phyloP scores from a whole-genome alignment of 2,888 invertebrate genomes.

The Globia sparganii region DNA sequence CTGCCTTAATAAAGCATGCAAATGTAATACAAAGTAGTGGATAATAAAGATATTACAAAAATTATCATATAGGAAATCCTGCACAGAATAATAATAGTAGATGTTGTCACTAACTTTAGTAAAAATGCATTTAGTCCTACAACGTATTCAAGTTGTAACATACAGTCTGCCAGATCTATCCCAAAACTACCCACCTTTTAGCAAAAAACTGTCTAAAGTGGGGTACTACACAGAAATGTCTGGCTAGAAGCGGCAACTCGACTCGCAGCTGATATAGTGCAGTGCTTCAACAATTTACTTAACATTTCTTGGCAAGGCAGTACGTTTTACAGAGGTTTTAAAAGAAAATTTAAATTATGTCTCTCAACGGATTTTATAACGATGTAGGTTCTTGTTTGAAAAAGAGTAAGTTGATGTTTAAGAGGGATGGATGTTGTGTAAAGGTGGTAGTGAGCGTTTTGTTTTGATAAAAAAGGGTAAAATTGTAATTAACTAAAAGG shows the following conservation, averaged over 20 bases:
- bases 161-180: background rate
- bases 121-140: background rate
- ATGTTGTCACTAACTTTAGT: background rate
- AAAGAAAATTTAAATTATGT: conserved; percentile 51
- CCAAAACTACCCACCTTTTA: background rate
- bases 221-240: conserved; percentile 35
- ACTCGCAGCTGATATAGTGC: conserved; percentile 56
- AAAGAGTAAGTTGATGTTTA: background rate
- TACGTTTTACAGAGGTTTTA: conserved; percentile 33
- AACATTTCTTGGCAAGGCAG: conserved; percentile 55
- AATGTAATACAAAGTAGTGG: no score
- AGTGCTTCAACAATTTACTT: conserved; percentile 53
- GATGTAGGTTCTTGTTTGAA: conserved; percentile 30
- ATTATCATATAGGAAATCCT: no score
- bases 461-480: no score
- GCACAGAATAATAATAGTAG: no score
- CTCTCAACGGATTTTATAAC: conserved; percentile 26
- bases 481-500: background rate
- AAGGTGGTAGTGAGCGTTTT: background rate
- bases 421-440: background rate
- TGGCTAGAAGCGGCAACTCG: conserved; percentile 11
- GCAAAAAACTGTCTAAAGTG: conserved; percentile 16
- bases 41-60: no score
- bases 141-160: background rate
- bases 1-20: no score